These are phyloP conservation scores for Danio jaintianensis DNA, from an alignment of 2,797 vertebrate species.

Conservation along the genomic window DNA sequence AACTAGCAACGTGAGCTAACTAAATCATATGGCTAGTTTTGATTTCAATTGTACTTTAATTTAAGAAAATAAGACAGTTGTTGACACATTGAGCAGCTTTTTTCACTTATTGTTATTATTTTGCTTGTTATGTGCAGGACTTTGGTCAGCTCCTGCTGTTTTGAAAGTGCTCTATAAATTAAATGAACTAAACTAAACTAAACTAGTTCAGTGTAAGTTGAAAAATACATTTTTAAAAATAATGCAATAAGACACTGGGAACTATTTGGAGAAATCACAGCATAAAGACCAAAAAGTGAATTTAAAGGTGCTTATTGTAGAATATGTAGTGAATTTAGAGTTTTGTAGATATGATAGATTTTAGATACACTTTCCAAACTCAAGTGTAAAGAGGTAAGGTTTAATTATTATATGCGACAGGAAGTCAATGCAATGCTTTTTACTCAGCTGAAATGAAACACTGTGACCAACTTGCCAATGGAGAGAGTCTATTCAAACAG, in stretches of 20 bases:
- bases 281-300: neutral
- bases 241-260: neutral
- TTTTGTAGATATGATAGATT: neutral
- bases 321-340: too few relatives aligned
- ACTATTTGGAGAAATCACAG: neutral
- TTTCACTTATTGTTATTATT: too few relatives aligned
- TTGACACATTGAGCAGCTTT: too few relatives aligned
- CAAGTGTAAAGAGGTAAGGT: neutral
- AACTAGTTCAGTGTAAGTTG: neutral
- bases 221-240: neutral
- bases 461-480: neutral
- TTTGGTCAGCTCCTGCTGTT: too few relatives aligned
- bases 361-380: neutral
- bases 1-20: too few relatives aligned
- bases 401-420: constrained; percentile 1
- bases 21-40: too few relatives aligned
- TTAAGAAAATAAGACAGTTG: neutral
- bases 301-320: too few relatives aligned
- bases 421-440: neutral
- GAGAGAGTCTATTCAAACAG: constrained; percentile 5
- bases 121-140: too few relatives aligned
- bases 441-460: neutral
- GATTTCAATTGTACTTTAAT: too few relatives aligned
- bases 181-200: too few relatives aligned
- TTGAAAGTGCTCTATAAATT: too few relatives aligned